Percentiles rank a stretch among this genome's conserved stretches.
These are phyloP conservation scores for Scaptomyza tumidula DNA, from an alignment of 2,888 invertebrate species.

Conservation along the genomic window DNA sequence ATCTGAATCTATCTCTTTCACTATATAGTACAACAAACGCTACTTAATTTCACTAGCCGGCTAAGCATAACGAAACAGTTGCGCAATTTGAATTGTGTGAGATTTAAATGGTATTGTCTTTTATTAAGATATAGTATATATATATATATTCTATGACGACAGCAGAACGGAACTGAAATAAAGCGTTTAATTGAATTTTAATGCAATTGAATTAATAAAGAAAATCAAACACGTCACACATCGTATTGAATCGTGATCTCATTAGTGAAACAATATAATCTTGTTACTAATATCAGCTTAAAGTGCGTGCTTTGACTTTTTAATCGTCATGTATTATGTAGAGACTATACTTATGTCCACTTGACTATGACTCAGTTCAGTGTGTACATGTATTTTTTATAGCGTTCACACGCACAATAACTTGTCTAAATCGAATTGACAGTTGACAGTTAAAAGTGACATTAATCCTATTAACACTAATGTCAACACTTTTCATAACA, in stretches of 20 bases:
- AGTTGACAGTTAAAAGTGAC: not conserved
- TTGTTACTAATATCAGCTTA: slow-evolving; percentile 1
- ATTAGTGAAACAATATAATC: slow-evolving; percentile 36
- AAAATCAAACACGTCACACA: slow-evolving; percentile 28
- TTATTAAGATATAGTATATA: slow-evolving; percentile 7
- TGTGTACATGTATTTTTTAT: not conserved
- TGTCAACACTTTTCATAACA: not conserved
- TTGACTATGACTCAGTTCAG: slow-evolving; percentile 5
- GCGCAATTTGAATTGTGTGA: slow-evolving; percentile 54
- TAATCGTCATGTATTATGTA: not conserved
- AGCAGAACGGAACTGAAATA: slow-evolving; percentile 31
- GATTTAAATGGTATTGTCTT: slow-evolving; percentile 35
- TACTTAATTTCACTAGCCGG: slow-evolving; percentile 20
- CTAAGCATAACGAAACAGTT: slow-evolving; percentile 51
- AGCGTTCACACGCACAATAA: not conserved
- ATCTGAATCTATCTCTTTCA: not conserved
- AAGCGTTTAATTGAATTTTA: slow-evolving; percentile 7
- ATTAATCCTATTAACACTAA: slow-evolving; percentile 2
- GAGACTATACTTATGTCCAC: not conserved
- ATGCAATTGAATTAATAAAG: no score
- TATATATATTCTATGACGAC: slow-evolving; percentile 42
- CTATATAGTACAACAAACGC: slow-evolving; percentile 42
- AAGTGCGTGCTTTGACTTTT: slow-evolving; percentile 35
- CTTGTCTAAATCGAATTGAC: not conserved
- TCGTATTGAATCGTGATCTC: slow-evolving; percentile 44